phyloP scores from a whole-genome alignment of 2,888 invertebrate species.

The Leucophenga maculata region DNA sequence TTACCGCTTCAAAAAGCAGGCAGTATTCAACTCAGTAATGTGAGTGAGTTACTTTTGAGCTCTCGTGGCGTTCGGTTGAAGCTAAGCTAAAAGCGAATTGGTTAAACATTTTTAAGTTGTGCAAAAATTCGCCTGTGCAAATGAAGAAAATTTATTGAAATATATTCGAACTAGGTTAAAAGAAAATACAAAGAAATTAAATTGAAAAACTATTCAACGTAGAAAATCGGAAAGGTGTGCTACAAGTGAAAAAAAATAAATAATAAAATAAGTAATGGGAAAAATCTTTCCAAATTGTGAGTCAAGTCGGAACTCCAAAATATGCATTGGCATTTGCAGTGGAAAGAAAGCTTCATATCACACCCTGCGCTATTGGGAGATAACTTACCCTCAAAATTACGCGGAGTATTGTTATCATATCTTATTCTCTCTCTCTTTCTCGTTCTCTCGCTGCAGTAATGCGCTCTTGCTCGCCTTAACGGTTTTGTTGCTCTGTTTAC shows the following conservation, averaged over 20 bases:
- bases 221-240: not conserved
- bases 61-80: slow-evolving; percentile 48
- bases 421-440: not conserved
- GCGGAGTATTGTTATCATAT: no score
- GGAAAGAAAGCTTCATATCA: slow-evolving; percentile 1
- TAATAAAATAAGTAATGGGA: no score
- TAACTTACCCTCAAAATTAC: no score
- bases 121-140: not conserved
- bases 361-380: not conserved
- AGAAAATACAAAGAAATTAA: not conserved
- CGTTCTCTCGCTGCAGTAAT: slow-evolving; percentile 1
- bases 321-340: slow-evolving; percentile 24
- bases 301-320: slow-evolving; percentile 22
- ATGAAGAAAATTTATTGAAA: not conserved
- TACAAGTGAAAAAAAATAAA: slow-evolving; percentile 17
- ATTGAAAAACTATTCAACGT: not conserved
- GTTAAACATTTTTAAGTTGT: slow-evolving; percentile 7
- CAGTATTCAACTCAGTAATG: not conserved
- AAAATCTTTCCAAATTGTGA: slow-evolving; percentile 11
- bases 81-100: slow-evolving; percentile 29
- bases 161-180: not conserved
- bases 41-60: slow-evolving; percentile 57
- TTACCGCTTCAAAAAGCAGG: not conserved
- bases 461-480: slow-evolving; percentile 1
- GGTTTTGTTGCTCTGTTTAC: slow-evolving; percentile 27